Evolutionary conservation across 2,888 invertebrate species (phyloP), one percentile per base, ranked within the genome.

Genomic region (Drosophila macrothrix): DNA sequence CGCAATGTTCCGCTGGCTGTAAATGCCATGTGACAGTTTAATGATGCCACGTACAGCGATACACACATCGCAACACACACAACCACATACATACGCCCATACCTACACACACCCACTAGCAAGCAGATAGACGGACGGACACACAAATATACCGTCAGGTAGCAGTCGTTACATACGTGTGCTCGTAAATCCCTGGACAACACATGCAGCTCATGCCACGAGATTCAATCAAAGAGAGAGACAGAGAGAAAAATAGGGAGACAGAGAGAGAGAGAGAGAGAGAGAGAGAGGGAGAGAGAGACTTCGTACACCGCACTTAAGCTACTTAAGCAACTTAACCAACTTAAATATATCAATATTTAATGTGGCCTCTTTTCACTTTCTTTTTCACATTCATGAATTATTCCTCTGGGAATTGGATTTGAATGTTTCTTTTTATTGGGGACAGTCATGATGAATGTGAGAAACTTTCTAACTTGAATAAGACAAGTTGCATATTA

Each of bases 321-420:
- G 83, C 83, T 79, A 78, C 78, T 35, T 35, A 35, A 35, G 35
- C 80, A 74, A 78, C 78, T 78, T 82, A 78, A 59, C 43, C 68
- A 65, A 68, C 78, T 82, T 68, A 64, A 82, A 68, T 73, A 62
- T 78, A 78, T 78, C 80, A 78, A 82, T 82, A 78, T 82, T 78
- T 74, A 64, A 81, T 81, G 81, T 31, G 77, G 28, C 9, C 19
- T 52, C 33, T 14, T 50, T 37, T 28, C 46, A 39, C 19, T n/a
- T 39, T 19, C 37, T 9, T 35, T 3, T 9, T 25, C 55, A 43
- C 56, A n/a, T 52, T 65, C 56, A 71, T 72, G 53, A 58, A 78
- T 78, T 50, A 78, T 78, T 71, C 55, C 46, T 39, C 28, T 33
- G 33, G n/a, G 16, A 55, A 46, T 61, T 29, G 49, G 16, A 62